Evolutionary conservation across 2,113 vertebrate species (phyloP).

Genomic region (Alces alces): DNA sequence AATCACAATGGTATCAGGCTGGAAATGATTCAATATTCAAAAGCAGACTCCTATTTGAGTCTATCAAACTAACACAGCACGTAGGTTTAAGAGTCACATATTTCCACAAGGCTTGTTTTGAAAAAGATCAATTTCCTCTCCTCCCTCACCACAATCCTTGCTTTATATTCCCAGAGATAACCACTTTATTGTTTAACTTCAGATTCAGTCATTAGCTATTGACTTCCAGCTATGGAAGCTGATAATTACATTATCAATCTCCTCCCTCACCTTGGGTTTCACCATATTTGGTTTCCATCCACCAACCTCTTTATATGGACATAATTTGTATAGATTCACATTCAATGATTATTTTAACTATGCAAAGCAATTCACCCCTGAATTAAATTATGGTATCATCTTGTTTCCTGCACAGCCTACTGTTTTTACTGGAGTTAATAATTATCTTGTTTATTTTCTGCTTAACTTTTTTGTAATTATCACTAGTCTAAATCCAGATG

Average conservation of each 20-base stretch:
- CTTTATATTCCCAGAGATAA: not conserved
- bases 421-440: not conserved
- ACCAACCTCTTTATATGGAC: not conserved
- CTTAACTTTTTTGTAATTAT: not conserved
- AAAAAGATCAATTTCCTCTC: not conserved
- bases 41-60: constrained; percentile 4
- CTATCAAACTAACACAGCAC: not conserved
- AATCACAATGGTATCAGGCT: not conserved
- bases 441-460: not conserved
- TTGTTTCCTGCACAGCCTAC: not conserved
- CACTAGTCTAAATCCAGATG: not conserved
- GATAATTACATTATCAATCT: not conserved
- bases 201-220: not conserved
- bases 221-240: not conserved
- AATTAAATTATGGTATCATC: not conserved
- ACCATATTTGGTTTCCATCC: not conserved
- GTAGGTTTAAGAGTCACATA: not conserved
- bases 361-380: not conserved
- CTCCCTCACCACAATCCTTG: not conserved
- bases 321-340: not conserved
- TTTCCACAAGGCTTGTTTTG: constrained; percentile 10
- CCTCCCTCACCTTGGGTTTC: not conserved
- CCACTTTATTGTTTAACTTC: not conserved
- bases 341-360: not conserved
- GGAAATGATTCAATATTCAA: not conserved